phyloP scores from a whole-genome alignment of 2,797 vertebrate species.

The Danio jaintianensis region DNA sequence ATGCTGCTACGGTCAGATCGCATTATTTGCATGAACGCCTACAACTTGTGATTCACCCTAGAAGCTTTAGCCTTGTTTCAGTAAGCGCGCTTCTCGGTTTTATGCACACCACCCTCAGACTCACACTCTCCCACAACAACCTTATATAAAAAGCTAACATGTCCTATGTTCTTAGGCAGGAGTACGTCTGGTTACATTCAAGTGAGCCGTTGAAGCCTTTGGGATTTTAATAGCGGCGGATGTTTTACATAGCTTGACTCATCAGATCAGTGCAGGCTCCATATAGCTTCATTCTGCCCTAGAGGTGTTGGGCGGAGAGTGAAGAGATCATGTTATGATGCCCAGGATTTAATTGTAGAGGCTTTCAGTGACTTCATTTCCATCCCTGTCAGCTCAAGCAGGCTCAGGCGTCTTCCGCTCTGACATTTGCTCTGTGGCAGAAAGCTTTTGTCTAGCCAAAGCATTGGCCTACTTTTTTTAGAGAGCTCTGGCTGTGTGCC shows the following conservation, averaged over 20 bases:
- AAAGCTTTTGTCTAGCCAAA: conserved; percentile 70
- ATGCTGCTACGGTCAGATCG: not conserved
- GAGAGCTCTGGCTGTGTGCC: conserved; percentile 63
- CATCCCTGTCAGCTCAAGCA: conserved; percentile 21
- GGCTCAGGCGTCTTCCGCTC: conserved; percentile 25
- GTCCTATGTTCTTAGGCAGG: too few species aligned
- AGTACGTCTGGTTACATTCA: not conserved
- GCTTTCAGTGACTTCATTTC: conserved; percentile 61
- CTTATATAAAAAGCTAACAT: not conserved
- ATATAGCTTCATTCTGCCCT: not conserved
- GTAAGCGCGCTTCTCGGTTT: not conserved
- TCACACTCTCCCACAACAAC: not conserved
- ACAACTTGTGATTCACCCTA: not conserved
- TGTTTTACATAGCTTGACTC: not conserved
- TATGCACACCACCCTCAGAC: not conserved
- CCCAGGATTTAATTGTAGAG: conserved; percentile 62
- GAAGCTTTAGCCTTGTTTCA: not conserved
- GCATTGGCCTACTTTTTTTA: conserved; percentile 74
- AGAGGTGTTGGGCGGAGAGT: not conserved
- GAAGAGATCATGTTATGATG: conserved; percentile 69
- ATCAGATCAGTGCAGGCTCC: conserved; percentile 36
- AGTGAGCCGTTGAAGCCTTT: not conserved
- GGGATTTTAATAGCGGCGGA: not conserved
- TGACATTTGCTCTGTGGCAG: conserved; percentile 42
- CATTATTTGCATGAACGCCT: conserved; percentile 15